phyloP scores from a whole-genome alignment of 1,140 invertebrate genomes.

The Drosophila arizonae region DNA sequence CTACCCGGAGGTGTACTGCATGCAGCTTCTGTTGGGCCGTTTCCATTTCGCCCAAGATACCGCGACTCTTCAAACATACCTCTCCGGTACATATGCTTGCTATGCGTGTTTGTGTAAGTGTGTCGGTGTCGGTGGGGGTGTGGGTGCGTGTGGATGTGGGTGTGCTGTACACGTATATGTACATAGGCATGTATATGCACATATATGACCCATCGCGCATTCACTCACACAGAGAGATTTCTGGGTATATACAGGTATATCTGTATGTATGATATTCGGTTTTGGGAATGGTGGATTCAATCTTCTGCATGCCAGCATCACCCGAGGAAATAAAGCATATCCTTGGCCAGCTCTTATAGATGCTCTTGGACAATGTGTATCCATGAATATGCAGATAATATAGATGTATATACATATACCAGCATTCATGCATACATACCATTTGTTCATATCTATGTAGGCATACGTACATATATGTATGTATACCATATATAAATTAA shows the following conservation, averaged over 20 bases:
- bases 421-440: not conserved
- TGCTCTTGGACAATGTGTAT: constrained; percentile 29
- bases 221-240: constrained; percentile 26
- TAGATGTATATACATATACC: constrained; percentile 36
- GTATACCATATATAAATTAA: constrained; percentile 6
- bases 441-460: constrained; percentile 23
- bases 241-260: constrained; percentile 30
- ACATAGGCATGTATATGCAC: constrained; percentile 20
- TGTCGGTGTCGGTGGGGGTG: not conserved
- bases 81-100: constrained; percentile 53
- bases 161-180: constrained; percentile 37
- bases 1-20: constrained; percentile 82
- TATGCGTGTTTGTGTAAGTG: constrained; percentile 27
- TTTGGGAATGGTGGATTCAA: constrained; percentile 55
- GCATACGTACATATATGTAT: constrained; percentile 28
- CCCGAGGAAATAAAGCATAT: constrained; percentile 72
- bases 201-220: constrained; percentile 21
- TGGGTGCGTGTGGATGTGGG: not conserved
- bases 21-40: constrained; percentile 78
- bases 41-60: constrained; percentile 68
- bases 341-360: constrained; percentile 27
- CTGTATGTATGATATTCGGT: constrained; percentile 41
- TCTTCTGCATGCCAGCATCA: constrained; percentile 51
- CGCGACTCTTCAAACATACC: constrained; percentile 64
- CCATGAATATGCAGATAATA: constrained; percentile 47